Conservation (phyloP, 1,140 invertebrate species). For the Odontomachus brunneus region DNA sequence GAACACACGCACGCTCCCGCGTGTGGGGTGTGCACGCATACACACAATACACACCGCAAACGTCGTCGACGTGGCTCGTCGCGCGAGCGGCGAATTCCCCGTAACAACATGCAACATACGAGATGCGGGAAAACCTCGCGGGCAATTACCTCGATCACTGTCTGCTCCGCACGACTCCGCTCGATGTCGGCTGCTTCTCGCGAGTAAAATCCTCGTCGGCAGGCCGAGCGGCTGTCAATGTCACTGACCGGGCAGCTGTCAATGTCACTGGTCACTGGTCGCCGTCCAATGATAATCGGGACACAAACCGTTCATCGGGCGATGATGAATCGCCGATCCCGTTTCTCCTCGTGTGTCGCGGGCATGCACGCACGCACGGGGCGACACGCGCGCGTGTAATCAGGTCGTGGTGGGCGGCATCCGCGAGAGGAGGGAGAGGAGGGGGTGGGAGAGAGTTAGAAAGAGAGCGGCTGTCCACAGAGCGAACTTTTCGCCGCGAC, state of each 20-base stretch:
- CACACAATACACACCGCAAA: not conserved
- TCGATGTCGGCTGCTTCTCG: not conserved
- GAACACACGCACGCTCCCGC: not conserved
- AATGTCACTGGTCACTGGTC: constrained; percentile 19
- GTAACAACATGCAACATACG: not conserved
- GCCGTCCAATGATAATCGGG: not conserved
- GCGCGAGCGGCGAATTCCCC: not conserved
- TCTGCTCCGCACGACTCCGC: not conserved
- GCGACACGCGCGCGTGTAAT: constrained; percentile 56
- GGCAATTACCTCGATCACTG: constrained; percentile 38
- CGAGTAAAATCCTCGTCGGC: constrained; percentile 37
- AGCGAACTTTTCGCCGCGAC: constrained; percentile 15
- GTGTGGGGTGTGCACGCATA: not conserved
- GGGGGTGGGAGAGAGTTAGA: not conserved
- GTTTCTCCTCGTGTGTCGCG: constrained; percentile 18
- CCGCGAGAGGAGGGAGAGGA: not conserved
- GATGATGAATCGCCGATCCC: constrained; percentile 9
- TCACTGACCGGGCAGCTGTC: constrained; percentile 12
- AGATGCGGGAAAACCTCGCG: not conserved
- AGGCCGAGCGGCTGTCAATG: not conserved
- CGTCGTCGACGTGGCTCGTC: constrained; percentile 10
- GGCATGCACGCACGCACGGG: constrained; percentile 42
- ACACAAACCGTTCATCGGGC: constrained; percentile 42
- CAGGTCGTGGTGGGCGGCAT: constrained; percentile 40
- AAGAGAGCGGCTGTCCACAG: not conserved